Base-by-base conservation (phyloP, 2,113 vertebrate genomes). In the Octodon degus region DNA sequence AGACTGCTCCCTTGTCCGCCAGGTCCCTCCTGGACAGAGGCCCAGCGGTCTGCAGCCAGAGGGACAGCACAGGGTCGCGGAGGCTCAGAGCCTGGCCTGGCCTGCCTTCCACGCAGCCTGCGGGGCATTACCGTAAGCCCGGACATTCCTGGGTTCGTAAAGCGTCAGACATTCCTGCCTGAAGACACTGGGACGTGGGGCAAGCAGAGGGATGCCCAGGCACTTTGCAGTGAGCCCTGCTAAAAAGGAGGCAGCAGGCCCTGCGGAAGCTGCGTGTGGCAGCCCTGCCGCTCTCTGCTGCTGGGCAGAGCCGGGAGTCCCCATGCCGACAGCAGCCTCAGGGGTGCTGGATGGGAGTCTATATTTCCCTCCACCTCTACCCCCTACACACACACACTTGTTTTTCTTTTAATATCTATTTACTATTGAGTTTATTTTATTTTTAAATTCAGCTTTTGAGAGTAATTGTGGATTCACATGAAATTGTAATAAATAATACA, bases 401-500 rank as follows among this genome's bases (percentile, higher is more conserved):
- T n/a, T 70, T 82, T 4, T 30, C 30, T 72, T 53, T 93, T 43
- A 53, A 82, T 32, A 4, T 93, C 27, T 85, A 16, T 58, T 68
- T 90, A 53, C 34, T 20, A 0, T 17, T 43, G 34, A 2, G 53
- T 27, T 72, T 67, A 43, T 47, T 60, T 72, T 60, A 6, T 60
- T 81, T 90, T 74, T 80, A 55, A 88, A 85, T 77, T 82, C 11
- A 32, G 13, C 25, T 55, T 93, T 47, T 63, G 55, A 37, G 63
- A 13, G 30, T 65, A 43, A 22, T 58, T 58, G 7, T 74, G 62
- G 47, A 74, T 67, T 89, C 24, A 47, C 34, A 19, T n/a, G 5
- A 27, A 90, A 81, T 82, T 85, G 24, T 89, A 80, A 93, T 77
- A 76, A 90, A 90, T 67, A 62, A 68, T 63, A 19, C 79, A 50